Percentiles rank a stretch among this genome's conserved stretches.
Evolutionary conservation across 1,140 invertebrate genomes (phyloP).

Genomic region (Oppia nitens): DNA sequence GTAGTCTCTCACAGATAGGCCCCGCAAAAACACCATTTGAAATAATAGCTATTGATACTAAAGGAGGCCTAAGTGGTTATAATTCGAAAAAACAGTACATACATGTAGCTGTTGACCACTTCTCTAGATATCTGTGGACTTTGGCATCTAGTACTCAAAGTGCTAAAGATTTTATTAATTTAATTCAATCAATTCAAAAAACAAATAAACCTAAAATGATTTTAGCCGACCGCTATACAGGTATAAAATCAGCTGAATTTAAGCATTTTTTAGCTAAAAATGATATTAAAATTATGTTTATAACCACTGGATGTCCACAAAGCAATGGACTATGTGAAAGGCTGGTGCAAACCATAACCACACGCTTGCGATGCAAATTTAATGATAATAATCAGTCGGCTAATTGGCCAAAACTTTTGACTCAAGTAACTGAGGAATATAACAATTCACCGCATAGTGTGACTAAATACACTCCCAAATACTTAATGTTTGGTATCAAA

Average conservation of each 20-base stretch:
- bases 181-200: not conserved
- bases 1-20: not conserved
- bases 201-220: not conserved
- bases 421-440: not conserved
- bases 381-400: not conserved
- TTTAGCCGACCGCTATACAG: constrained; percentile 4
- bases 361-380: constrained; percentile 5
- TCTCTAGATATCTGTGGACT: constrained; percentile 6
- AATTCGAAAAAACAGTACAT: constrained; percentile 12
- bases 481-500: not conserved
- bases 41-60: constrained; percentile 16
- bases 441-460: not conserved
- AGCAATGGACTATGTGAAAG: constrained; percentile 5
- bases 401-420: not conserved
- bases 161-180: constrained; percentile 11
- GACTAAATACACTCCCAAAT: not conserved
- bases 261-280: not conserved
- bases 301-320: not conserved
- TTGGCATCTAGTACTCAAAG: not conserved
- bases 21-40: constrained; percentile 13
- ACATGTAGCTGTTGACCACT: constrained; percentile 11
- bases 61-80: constrained; percentile 10
- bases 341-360: not conserved
- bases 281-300: not conserved
- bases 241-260: constrained; percentile 1